Base-by-base conservation (phyloP, 2,888 invertebrate species). In the Linyphia triangularis region DNA sequence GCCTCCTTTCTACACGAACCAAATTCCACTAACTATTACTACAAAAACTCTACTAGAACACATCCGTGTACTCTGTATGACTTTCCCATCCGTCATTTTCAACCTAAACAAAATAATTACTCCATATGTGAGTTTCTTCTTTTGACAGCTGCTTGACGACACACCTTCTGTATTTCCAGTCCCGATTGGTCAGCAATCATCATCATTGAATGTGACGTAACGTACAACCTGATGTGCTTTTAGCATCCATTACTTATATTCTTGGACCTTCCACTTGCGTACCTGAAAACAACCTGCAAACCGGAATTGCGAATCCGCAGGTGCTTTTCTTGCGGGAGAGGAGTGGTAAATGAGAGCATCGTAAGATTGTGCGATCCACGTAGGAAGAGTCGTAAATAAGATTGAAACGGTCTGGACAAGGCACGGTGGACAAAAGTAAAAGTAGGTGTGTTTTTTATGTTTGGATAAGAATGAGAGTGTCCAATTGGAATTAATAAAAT, bases 291-390 rank as follows among this genome's bases (percentile, higher is more conserved):
- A 51, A 16, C 51, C 40, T 1, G n/a, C 13, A 77, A 77, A 77
- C 77, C 77, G 77, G 77, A 61, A 77, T 77, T 33, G 57, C 33
- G 67, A 67, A 30, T 63, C 77, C 22, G 33, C 77, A 77, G 77
- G 77, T 77, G 77, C 61, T 77, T 77, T 30, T 59, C 19, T 37
- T 51, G 51, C 51, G 13, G 43, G 16, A 37, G 63, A 16, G 28
- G 43, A 43, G n/a, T 43, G 28, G 43, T 26, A 26, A 63, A 59
- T 37, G 24, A 40, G 77, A 63, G 37, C 77, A 63, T 77, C 33
- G 51, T 51, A 51, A n/a, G 37, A 63, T 77, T 63, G 61, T 77
- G 37, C 24, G 37, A 77, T 77, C 77, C 63, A 61, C 77, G 63
- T 63, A 63, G 40, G 24, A 77, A 26, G 26, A 24, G 63, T 40